These are phyloP conservation scores for Synanthedon myopaeformis DNA, from an alignment of 2,888 invertebrate genomes.

Conservation along the genomic window DNA sequence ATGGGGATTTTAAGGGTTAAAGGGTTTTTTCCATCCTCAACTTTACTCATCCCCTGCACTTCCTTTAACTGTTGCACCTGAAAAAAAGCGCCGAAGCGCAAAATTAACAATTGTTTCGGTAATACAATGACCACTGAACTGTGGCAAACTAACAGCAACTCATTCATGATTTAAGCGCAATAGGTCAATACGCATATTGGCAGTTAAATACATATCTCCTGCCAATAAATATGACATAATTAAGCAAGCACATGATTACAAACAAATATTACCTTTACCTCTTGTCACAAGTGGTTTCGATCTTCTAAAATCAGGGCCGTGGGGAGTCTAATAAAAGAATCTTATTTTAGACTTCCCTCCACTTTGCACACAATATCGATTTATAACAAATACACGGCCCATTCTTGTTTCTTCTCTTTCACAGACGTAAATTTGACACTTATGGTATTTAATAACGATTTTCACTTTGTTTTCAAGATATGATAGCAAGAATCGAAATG, in stretches of 20 bases:
- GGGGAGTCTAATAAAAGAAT: conserved; percentile 58
- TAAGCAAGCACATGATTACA: conserved; percentile 17
- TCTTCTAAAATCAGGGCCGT: conserved; percentile 44
- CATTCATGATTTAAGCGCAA: background rate
- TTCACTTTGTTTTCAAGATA: conserved; percentile 4
- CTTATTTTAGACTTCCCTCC: conserved; percentile 46
- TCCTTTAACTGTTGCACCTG: conserved; percentile 20
- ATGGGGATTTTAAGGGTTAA: conserved; percentile 36
- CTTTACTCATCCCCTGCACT: conserved; percentile 43
- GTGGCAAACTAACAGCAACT: background rate
- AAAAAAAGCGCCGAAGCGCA: conserved; percentile 18
- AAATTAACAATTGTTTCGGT: background rate
- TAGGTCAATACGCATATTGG: conserved; percentile 23
- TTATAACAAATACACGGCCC: conserved; percentile 19
- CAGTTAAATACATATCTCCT: conserved; percentile 30
- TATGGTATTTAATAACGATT: conserved; percentile 11
- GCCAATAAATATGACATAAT: conserved; percentile 46
- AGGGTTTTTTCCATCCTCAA: conserved; percentile 18
- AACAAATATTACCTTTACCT: conserved; percentile 43
- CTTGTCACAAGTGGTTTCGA: conserved; percentile 26
- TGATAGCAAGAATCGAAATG: conserved; percentile 7
- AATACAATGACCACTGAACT: background rate
- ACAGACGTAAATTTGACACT: conserved; percentile 6
- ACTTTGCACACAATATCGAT: conserved; percentile 28
- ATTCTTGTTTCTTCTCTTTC: conserved; percentile 21